Conservation (phyloP, 2,888 invertebrate species). For the Venustoraphidia nigricollis region DNA sequence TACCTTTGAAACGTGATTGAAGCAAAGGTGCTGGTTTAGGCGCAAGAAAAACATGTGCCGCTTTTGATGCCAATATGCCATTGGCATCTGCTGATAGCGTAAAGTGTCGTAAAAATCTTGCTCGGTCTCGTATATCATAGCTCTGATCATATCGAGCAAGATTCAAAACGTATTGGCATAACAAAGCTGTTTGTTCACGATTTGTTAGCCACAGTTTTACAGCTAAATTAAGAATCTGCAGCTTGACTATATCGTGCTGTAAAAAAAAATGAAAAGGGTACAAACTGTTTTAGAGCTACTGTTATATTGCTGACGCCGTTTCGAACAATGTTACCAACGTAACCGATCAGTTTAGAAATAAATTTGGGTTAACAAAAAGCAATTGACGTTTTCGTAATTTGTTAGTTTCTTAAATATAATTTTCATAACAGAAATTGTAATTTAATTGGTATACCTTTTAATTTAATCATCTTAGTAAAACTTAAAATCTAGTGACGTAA, state of each 20-base stretch:
- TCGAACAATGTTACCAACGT: too few relatives aligned
- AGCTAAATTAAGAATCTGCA: constrained; percentile 89
- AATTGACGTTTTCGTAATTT: not conserved
- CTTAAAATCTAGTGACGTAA: too few relatives aligned
- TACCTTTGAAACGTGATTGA: constrained; percentile 69
- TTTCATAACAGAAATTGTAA: too few relatives aligned
- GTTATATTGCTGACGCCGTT: not conserved
- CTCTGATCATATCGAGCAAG: constrained; percentile 94
- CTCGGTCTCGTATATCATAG: constrained; percentile 93
- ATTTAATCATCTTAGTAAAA: too few relatives aligned
- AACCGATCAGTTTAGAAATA: too few relatives aligned
- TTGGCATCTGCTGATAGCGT: constrained; percentile 43
- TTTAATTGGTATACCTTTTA: too few relatives aligned
- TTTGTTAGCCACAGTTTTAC: constrained; percentile 85
- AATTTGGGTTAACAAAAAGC: too few relatives aligned
- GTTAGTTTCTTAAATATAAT: too few relatives aligned
- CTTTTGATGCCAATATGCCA: constrained; percentile 44
- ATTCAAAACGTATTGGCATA: constrained; percentile 87
- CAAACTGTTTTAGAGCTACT: not conserved
- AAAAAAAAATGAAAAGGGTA: constrained; percentile 15
- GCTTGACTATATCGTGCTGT: constrained; percentile 85
- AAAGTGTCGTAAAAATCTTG: constrained; percentile 73
- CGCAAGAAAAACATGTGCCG: constrained; percentile 74
- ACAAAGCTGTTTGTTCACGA: constrained; percentile 66
- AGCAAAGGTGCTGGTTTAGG: constrained; percentile 88